A percentile compares a stretch with the other conserved stretches of the same genome.
These are phyloP conservation scores for Rynchops niger DNA, from an alignment of 2,113 vertebrate species.

Conservation along the genomic window DNA sequence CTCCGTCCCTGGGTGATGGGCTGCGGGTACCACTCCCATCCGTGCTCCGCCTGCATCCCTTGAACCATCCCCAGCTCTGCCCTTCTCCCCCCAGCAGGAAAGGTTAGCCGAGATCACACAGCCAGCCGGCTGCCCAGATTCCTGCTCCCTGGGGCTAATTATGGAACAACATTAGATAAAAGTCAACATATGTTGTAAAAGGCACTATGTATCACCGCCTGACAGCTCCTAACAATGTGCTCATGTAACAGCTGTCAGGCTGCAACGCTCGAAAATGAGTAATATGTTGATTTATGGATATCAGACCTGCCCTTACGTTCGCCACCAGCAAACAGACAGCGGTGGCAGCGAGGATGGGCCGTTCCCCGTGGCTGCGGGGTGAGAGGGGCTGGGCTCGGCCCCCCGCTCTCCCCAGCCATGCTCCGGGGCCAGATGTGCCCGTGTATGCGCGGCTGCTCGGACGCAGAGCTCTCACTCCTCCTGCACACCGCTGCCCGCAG, in stretches of 20 bases:
- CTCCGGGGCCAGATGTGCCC: neutral
- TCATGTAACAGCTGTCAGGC: constrained; percentile 82
- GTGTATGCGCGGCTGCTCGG: accelerated
- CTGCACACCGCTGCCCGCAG: accelerated
- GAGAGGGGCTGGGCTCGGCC: neutral
- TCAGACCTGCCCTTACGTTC: constrained; percentile 70
- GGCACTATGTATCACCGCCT: constrained; percentile 78
- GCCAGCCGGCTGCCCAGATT: constrained; percentile 74
- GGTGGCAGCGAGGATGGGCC: neutral
- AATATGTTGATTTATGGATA: constrained; percentile 86
- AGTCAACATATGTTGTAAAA: constrained; percentile 86
- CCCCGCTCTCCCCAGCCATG: neutral
- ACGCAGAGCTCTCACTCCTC: accelerated
- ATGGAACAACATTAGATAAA: constrained; percentile 82
- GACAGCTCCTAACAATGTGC: constrained; percentile 84
- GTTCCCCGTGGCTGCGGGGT: accelerated
- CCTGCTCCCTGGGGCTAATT: constrained; percentile 78
- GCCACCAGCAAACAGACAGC: neutral
- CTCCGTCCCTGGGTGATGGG: neutral
- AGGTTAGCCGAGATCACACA: constrained; percentile 73
- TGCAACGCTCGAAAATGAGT: constrained; percentile 74
- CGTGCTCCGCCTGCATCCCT: neutral
- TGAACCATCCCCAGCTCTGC: neutral
- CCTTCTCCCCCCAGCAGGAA: constrained; percentile 46
- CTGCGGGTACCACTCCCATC: neutral